Evolutionary conservation across 2,797 vertebrate species (phyloP).

Genomic region (Limosa lapponica): DNA sequence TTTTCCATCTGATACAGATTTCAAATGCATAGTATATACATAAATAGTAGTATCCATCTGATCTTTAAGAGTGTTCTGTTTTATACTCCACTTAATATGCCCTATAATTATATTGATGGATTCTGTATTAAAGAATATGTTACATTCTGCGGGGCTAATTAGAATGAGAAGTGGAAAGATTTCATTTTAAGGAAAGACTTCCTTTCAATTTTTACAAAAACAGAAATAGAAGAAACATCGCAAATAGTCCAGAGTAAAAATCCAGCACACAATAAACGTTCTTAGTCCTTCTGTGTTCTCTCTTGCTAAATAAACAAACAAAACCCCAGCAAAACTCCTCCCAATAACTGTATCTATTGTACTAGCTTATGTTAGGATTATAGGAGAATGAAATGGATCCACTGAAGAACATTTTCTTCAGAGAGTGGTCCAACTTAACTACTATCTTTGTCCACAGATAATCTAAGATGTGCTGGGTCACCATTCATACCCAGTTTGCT

Average conservation of each 20-base stretch:
- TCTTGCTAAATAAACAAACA: background rate
- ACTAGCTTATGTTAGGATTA: background rate
- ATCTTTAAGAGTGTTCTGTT: background rate
- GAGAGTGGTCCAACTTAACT: background rate
- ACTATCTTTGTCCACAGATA: background rate
- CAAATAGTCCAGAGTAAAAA: background rate
- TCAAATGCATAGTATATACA: conserved; percentile 21
- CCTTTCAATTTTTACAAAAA: background rate
- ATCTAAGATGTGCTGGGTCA: background rate
- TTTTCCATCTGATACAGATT: conserved; percentile 71
- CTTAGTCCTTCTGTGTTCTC: background rate
- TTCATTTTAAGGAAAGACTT: background rate
- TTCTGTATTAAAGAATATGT: background rate
- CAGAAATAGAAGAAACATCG: background rate
- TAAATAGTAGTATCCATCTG: background rate
- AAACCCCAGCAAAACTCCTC: background rate
- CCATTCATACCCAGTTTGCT: background rate
- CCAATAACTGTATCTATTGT: background rate
- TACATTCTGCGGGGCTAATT: background rate
- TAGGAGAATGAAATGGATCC: background rate
- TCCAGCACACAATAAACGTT: background rate
- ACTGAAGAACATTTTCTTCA: background rate
- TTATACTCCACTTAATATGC: background rate
- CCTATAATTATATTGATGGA: background rate
- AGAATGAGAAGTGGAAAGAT: background rate